Percentiles rank a stretch among this genome's conserved stretches.
phyloP scores from a whole-genome alignment of 2,113 vertebrate genomes.

The Lepisosteus oculatus region DNA sequence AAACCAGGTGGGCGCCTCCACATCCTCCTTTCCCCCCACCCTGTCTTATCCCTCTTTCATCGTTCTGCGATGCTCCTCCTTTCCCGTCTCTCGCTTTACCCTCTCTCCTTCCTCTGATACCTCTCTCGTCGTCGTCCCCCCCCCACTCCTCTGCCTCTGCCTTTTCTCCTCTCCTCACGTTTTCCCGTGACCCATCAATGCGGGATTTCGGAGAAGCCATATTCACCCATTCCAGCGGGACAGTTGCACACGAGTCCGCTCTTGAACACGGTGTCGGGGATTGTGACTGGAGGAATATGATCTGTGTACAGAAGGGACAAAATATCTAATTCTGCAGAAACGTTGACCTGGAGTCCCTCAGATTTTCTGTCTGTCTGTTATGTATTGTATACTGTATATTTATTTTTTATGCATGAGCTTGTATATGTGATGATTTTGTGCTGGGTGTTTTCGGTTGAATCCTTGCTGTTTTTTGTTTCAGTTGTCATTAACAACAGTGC shows the following conservation, averaged over 20 bases:
- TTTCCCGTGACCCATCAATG: too few species aligned
- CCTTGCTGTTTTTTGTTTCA: constrained; percentile 4
- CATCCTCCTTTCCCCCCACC: neutral
- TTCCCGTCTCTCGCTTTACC: too few species aligned
- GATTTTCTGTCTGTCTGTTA: neutral
- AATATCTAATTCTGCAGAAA: neutral
- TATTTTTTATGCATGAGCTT: neutral
- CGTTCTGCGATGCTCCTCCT: too few species aligned
- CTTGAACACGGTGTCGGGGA: neutral
- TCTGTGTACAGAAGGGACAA: neutral
- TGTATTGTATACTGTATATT: constrained; percentile 1
- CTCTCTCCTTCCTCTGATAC: neutral
- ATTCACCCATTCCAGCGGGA: too few species aligned
- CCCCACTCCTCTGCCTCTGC: too few species aligned
- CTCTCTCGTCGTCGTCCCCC: neutral
- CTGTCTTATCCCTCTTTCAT: too few species aligned
- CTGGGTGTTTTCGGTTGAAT: neutral
- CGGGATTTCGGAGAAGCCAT: too few species aligned
- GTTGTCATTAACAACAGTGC: constrained; percentile 10
- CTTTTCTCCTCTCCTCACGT: too few species aligned
- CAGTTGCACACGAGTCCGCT: too few species aligned
- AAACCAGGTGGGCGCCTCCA: constrained; percentile 77
- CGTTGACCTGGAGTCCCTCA: constrained; percentile 4
- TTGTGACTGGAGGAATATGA: neutral
- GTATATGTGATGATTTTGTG: neutral